A percentile compares a stretch with the other conserved stretches of the same genome.
Conservation (phyloP, 2,797 vertebrate genomes). For the Rhabdophis nuchalis region DNA sequence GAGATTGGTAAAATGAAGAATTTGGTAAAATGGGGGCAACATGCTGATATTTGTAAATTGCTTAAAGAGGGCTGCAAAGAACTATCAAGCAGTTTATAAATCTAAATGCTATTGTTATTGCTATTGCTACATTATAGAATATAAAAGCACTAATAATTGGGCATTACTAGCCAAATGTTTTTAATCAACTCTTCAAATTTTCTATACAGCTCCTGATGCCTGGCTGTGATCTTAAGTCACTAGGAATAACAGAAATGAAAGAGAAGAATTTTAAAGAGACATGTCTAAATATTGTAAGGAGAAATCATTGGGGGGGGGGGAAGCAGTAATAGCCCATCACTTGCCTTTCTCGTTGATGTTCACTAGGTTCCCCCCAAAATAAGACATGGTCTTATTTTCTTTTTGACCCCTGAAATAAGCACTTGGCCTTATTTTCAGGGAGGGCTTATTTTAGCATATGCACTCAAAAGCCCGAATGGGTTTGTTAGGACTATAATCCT, state of each 20-base stretch:
- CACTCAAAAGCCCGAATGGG: too few species aligned
- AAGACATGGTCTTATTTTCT: too few species aligned
- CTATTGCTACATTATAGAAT: neutral
- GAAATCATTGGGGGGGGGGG: neutral
- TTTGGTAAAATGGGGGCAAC: neutral
- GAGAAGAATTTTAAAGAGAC: neutral
- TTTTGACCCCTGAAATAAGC: too few species aligned
- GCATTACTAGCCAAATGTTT: neutral
- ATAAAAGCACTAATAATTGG: neutral
- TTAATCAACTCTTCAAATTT: neutral
- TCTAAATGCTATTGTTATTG: neutral
- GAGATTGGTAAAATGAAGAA: neutral
- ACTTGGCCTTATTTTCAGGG: too few species aligned
- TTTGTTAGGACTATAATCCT: too few species aligned
- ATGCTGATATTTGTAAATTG: neutral
- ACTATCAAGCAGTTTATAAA: neutral
- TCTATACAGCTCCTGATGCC: neutral
- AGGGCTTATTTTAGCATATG: too few species aligned
- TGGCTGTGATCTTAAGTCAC: neutral
- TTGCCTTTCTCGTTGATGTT: neutral
- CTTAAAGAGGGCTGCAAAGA: neutral
- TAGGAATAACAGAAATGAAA: neutral
- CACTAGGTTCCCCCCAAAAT: neutral
- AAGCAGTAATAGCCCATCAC: neutral
- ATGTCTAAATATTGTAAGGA: neutral